Evolutionary conservation across 2,113 vertebrate genomes (phyloP).

Genomic region (Chlorodrepanis virens): DNA sequence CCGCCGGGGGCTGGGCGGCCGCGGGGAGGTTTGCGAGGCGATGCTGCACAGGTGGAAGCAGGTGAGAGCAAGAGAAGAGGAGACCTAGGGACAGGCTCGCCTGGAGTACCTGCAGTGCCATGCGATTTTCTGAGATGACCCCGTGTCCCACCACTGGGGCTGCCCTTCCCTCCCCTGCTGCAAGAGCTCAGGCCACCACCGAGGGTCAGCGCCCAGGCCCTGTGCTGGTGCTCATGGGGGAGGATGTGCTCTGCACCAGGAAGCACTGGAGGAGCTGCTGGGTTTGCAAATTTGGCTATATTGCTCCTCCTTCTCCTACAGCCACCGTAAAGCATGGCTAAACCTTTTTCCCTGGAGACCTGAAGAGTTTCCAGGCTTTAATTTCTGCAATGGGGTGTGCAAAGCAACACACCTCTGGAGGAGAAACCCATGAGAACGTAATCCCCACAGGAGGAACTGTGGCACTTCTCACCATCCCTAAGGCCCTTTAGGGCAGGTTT

Average conservation of each 20-base stretch:
- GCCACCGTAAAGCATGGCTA: not conserved
- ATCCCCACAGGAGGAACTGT: not conserved
- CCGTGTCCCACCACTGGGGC: not conserved
- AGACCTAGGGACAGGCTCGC: not conserved
- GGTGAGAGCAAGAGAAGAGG: constrained; percentile 17
- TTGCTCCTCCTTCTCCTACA: not conserved
- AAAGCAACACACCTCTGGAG: not conserved
- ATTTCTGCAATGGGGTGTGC: not conserved
- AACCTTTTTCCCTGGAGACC: not conserved
- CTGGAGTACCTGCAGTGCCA: not conserved
- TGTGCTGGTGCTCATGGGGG: not conserved
- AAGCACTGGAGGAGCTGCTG: not conserved
- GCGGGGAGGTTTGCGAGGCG: not conserved
- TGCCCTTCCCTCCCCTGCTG: not conserved
- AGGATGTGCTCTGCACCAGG: not conserved
- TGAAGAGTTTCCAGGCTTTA: not conserved
- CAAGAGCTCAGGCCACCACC: not conserved
- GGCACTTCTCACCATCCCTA: not conserved
- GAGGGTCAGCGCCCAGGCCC: not conserved
- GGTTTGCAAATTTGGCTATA: not conserved
- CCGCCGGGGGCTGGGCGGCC: not conserved
- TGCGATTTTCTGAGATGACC: not conserved
- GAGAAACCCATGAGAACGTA: not conserved
- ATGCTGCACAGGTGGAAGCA: constrained; percentile 35
- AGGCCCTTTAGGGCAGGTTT: not conserved